These are phyloP conservation scores for Strigamia maritima DNA, from an alignment of 2,888 invertebrate genomes.

Conservation along the genomic window DNA sequence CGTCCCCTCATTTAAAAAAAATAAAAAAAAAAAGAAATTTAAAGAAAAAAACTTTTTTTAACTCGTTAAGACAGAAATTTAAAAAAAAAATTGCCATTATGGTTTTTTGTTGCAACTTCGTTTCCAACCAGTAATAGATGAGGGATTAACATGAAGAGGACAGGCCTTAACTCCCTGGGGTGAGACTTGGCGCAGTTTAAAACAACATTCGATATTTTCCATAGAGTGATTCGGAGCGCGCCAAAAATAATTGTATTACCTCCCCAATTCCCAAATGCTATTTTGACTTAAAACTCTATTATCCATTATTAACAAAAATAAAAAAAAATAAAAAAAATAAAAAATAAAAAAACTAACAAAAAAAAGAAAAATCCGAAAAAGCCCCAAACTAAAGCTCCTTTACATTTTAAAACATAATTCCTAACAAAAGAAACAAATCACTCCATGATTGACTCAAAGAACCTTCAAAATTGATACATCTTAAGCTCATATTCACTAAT, in stretches of 20 bases:
- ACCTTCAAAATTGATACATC: too few relatives aligned
- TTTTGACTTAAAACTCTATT: conserved; percentile 31
- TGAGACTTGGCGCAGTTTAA: conserved; percentile 4
- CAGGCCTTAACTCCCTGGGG: conserved; percentile 18
- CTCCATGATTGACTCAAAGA: not conserved
- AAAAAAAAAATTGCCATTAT: conserved; percentile 8
- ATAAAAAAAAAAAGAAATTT: not conserved
- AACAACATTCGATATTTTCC: conserved; percentile 31
- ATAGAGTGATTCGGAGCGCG: conserved; percentile 6
- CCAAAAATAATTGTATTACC: conserved; percentile 34
- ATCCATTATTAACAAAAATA: not conserved
- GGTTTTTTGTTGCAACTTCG: conserved; percentile 3
- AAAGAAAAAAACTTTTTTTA: not conserved
- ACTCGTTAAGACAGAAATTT: not conserved
- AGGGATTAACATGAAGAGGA: conserved; percentile 21
- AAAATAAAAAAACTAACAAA: not conserved
- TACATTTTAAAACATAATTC: not conserved
- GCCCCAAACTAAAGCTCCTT: not conserved
- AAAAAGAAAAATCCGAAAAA: too few relatives aligned
- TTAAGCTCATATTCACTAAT: too few relatives aligned
- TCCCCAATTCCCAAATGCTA: conserved; percentile 34
- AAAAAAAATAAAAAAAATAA: not conserved
- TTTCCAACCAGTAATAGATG: conserved; percentile 24
- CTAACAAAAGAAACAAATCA: not conserved
- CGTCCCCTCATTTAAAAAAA: conserved; percentile 4